Base-by-base conservation (phyloP, 2,888 invertebrate species). In the Amphipoea lucens region DNA sequence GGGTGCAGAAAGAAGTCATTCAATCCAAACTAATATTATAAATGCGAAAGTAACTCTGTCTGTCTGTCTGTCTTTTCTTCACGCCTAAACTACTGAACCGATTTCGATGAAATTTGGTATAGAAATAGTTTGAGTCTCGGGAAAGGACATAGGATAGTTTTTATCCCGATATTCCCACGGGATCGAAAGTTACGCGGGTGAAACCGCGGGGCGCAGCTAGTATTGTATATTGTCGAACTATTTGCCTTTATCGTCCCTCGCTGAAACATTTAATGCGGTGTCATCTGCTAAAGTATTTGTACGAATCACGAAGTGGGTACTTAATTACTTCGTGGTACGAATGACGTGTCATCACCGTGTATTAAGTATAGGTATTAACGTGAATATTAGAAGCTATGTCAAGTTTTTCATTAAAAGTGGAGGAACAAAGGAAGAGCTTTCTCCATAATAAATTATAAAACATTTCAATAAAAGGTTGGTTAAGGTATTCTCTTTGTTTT, bases 391-490 rank as follows among this genome's bases (percentile, higher is more conserved):
- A 17, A n/a, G 68, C 23, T 11, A 68, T 62, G 0, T 14, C 14
- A 17, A 67, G 54, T 45, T 62, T 83, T 51, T 51, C 68, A 84
- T 81, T 84, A 81, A 48, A 54, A 20, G 6, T 51, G 69, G 0
- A 40, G 0, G 5, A 45, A 54, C 81, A 84, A 82, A 84, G 45
- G 48, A 71, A 84, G 69, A 45, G 36, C 51, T 51, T 36, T 20
- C 60, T 57, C 11, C 68, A 36, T 14, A 36, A 36, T 36, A 36
- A 36, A 36, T 36, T 36, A 65, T 29, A 74, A 45, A 60, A 23
- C 67, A 85, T 85, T 81, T 70, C 20, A 70, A 74, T 79, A 75
- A 75, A 80, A 80, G 23, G 17, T 40, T 74, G 0, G 40, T 65
- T 63, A 29, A 62, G 51, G 29, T 23, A n/a, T 23, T 74, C 40